Conservation (phyloP, 2,113 vertebrate genomes). For the Cranoglanis bouderius region DNA sequence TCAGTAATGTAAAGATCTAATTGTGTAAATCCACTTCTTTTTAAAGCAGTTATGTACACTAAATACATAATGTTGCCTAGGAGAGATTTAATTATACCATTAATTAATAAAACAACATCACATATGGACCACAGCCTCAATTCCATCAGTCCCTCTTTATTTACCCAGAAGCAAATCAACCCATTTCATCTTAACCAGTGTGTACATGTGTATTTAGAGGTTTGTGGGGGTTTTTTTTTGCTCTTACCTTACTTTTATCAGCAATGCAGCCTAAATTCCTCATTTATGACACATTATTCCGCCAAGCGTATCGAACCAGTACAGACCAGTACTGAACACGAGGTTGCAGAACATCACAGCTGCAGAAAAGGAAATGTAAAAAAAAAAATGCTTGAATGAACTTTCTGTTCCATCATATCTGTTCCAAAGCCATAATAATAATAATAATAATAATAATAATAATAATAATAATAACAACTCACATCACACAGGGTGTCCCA, state of each 20-base stretch:
- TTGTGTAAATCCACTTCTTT: not conserved
- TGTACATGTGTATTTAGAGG: not conserved
- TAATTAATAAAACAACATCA: not conserved
- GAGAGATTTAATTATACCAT: not conserved
- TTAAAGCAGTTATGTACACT: not conserved
- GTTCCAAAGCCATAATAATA: not conserved
- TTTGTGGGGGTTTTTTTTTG: not conserved
- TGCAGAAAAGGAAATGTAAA: constrained; percentile 27
- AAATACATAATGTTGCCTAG: not conserved
- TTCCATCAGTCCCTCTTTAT: not conserved
- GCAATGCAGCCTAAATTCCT: constrained; percentile 31
- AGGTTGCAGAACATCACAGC: constrained; percentile 24
- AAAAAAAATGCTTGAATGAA: not conserved
- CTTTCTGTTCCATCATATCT: not conserved
- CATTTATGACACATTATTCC: constrained; percentile 20
- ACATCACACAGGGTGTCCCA: not conserved
- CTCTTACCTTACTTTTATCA: constrained; percentile 2
- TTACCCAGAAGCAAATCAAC: not conserved
- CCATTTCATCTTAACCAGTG: not conserved
- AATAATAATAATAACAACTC: not conserved
- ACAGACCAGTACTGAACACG: not conserved
- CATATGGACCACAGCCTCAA: not conserved
- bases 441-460: not conserved
- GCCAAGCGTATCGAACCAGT: not conserved
- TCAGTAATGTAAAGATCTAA: not conserved